A percentile compares a stretch with the other conserved stretches of the same genome.
Conservation (phyloP, 2,888 invertebrate genomes). For the Balanococcus diminutus region DNA sequence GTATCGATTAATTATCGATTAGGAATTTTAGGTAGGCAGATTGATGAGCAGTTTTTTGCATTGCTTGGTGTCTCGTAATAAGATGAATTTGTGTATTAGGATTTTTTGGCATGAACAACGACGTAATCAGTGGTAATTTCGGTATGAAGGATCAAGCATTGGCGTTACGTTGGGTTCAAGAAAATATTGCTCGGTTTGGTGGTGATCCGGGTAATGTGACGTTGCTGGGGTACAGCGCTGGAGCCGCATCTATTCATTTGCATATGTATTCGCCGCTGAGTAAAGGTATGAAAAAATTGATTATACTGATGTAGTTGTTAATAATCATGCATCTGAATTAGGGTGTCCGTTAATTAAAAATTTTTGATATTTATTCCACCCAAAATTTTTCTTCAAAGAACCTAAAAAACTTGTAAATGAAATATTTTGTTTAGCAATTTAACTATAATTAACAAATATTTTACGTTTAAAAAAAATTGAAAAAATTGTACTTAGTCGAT, state of each 20-base stretch:
- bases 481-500: too few species aligned
- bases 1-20: background rate
- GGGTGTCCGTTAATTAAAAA: too few species aligned
- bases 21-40: background rate
- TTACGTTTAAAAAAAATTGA: too few species aligned
- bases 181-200: constrained; percentile 55
- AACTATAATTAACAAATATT: too few species aligned
- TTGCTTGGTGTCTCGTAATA: too few species aligned
- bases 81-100: constrained; percentile 38
- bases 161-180: constrained; percentile 55
- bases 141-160: constrained; percentile 56
- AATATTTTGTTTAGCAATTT: too few species aligned
- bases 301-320: too few species aligned
- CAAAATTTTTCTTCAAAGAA: too few species aligned
- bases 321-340: too few species aligned
- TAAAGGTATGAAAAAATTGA: constrained; percentile 56
- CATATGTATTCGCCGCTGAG: constrained; percentile 57
- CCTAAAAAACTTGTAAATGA: too few species aligned
- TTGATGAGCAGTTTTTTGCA: too few species aligned
- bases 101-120: constrained; percentile 54
- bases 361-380: too few species aligned
- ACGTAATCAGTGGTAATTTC: constrained; percentile 52
- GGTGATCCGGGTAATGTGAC: constrained; percentile 56
- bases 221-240: constrained; percentile 57
- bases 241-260: constrained; percentile 46